Evolutionary conservation across 2,888 invertebrate genomes (phyloP), one percentile per base, ranked within the genome.

Genomic region (Nycteola revayana): DNA sequence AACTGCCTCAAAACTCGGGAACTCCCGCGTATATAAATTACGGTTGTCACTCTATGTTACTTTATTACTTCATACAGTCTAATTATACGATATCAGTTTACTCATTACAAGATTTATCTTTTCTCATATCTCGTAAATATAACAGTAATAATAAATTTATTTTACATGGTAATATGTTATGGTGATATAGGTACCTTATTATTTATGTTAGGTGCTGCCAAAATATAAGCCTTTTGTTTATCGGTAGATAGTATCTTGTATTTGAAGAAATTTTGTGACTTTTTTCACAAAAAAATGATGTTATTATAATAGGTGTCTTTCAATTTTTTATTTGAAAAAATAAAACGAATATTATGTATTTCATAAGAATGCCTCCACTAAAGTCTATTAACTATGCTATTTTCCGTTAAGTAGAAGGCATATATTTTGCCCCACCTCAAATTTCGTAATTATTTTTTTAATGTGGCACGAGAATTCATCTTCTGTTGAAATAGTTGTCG

Each of bases 401-500:
- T n/a, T n/a, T n/a, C n/a, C n/a, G n/a, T n/a, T n/a, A n/a, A n/a
- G n/a, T n/a, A n/a, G n/a, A n/a, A n/a, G n/a, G n/a, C n/a, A 14
- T 14, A 14, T 14, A 14, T 14, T 14, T 14, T 14, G 14, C 5
- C 14, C n/a, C n/a, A n/a, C n/a, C n/a, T n/a, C 5, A 14, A 3
- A 5, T 44, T 48, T 48, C 38, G 39, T 56, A 61, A 61, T 60
- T 51, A 58, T 53, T 52, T 46, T 37, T 29, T 32, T 39, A 34
- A 34, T 41, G 8, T 22, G 45, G 41, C 35, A 43, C 36, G 42
- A 5, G 3, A 60, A 70, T 76, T 64, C 54, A 52, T 75, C 69
- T 73, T 74, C 49, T 67, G 61, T 61, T 60, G 67, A 38, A 67
- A 67, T 49, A 51, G 43, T 44, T 48, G 59, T 71, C 71, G 54